Evolutionary conservation across 2,888 invertebrate genomes (phyloP).

Genomic region (Sinodicranocentrus sp.): DNA sequence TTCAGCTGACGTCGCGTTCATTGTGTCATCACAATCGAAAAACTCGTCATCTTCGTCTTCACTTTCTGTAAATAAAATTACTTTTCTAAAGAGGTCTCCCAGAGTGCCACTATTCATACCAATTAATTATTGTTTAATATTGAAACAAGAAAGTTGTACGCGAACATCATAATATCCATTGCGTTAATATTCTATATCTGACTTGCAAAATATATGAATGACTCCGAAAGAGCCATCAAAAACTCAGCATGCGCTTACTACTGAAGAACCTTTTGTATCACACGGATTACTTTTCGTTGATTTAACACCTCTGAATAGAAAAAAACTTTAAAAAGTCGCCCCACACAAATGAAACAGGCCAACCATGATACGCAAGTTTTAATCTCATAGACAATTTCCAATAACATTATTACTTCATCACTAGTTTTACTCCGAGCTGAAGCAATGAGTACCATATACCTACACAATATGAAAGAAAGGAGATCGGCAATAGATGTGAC

Average conservation of each 20-base stretch:
- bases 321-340: neutral
- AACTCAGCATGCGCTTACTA: constrained; percentile 33
- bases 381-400: neutral
- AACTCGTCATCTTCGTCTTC: constrained; percentile 83
- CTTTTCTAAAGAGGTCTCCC: neutral
- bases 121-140: too few species aligned
- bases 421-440: neutral
- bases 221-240: constrained; percentile 13
- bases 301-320: neutral
- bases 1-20: neutral
- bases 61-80: constrained; percentile 71
- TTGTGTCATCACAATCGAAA: constrained; percentile 84
- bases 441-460: neutral
- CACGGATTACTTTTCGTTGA: constrained; percentile 10
- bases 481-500: constrained; percentile 21
- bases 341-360: constrained; percentile 1
- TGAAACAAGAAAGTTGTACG: too few species aligned
- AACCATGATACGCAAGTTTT: neutral
- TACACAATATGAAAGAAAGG: neutral
- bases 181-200: too few species aligned
- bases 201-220: too few species aligned
- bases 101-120: too few species aligned
- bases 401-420: neutral
- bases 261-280: constrained; percentile 10
- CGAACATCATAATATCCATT: too few species aligned